phyloP scores from a whole-genome alignment of 2,888 invertebrate genomes.

The Caenorhabditis sinica region DNA sequence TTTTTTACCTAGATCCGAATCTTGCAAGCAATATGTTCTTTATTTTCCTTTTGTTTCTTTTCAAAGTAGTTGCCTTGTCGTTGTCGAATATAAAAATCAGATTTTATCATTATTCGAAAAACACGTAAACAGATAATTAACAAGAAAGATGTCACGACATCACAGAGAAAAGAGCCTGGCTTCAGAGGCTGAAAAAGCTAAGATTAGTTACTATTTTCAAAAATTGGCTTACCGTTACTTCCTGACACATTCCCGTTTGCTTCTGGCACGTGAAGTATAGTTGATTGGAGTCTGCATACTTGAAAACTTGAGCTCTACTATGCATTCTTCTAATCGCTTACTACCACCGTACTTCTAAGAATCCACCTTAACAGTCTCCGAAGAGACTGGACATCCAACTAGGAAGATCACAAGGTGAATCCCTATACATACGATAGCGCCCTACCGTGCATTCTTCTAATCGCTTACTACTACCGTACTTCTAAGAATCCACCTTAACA shows the following conservation, averaged over 20 bases:
- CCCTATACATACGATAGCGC: too few relatives aligned
- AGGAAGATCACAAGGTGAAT: too few relatives aligned
- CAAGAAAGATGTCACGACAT: conserved; percentile 36
- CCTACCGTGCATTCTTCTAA: too few relatives aligned
- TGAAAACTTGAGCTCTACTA: conserved; percentile 83
- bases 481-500: too few relatives aligned
- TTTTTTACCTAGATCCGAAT: conserved; percentile 20
- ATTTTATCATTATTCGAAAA: conserved; percentile 4
- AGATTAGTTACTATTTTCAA: neutral
- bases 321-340: too few relatives aligned
- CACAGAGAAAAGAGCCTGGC: conserved; percentile 42
- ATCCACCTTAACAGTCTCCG: too few relatives aligned
- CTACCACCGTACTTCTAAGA: too few relatives aligned
- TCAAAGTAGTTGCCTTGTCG: conserved; percentile 28
- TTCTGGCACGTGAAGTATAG: conserved; percentile 83
- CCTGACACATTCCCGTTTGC: conserved; percentile 82
- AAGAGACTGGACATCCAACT: too few relatives aligned
- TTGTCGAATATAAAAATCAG: conserved; percentile 36
- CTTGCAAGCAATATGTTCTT: conserved; percentile 16
- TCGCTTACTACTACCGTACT: too few relatives aligned
- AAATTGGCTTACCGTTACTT: conserved; percentile 77
- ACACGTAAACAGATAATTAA: conserved; percentile 14
- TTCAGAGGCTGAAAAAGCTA: conserved; percentile 21
- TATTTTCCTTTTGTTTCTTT: neutral
- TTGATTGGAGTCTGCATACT: conserved; percentile 83